phyloP scores from a whole-genome alignment of 1,140 invertebrate species.

The Antheraea pernyi region DNA sequence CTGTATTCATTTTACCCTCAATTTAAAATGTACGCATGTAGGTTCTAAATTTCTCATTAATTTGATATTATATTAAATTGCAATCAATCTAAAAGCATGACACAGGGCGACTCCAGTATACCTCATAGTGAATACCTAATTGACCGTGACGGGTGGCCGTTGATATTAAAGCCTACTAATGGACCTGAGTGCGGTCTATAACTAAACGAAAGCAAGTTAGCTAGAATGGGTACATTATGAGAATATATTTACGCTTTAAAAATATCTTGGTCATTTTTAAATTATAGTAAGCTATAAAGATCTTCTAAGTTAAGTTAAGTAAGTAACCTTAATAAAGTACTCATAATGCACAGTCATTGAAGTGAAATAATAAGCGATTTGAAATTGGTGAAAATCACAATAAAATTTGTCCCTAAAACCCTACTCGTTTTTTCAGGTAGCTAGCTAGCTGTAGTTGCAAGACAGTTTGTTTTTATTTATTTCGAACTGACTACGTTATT shows the following conservation, averaged over 20 bases:
- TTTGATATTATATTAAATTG: neutral
- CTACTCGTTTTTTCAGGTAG: no score
- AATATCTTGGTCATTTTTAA: neutral
- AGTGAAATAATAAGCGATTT: no score
- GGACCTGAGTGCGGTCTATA: neutral
- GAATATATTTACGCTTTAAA: neutral
- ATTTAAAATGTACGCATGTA: neutral
- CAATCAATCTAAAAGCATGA: slow-evolving; percentile 7
- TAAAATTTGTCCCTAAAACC: no score
- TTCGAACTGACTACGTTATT: no score
- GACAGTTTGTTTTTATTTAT: no score
- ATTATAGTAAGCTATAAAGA: no score
- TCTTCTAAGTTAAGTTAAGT: no score
- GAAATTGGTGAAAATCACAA: no score
- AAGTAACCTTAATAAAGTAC: no score
- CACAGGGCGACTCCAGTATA: neutral
- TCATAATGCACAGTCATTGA: no score
- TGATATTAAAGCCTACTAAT: slow-evolving; percentile 5
- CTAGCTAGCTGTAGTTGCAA: no score
- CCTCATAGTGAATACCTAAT: neutral
- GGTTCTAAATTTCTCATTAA: neutral
- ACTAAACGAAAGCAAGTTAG: neutral
- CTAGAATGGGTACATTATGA: neutral
- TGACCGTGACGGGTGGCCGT: neutral
- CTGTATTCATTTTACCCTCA: neutral